Conservation (phyloP, 2,797 vertebrate species). For the Sitta carolinensis region DNA sequence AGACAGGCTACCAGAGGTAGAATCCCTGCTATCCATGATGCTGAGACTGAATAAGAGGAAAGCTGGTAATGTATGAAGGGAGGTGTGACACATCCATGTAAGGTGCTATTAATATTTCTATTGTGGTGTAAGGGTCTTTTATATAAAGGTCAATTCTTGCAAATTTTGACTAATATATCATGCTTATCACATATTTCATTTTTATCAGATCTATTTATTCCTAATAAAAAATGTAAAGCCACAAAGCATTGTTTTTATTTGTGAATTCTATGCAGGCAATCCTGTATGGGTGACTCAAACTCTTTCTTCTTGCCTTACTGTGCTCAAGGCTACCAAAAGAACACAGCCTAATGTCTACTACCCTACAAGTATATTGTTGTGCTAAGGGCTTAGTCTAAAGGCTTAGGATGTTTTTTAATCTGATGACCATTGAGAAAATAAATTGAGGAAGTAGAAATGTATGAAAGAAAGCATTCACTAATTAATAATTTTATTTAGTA, state of each 20-base stretch:
- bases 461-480: not conserved
- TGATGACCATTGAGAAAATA: not conserved
- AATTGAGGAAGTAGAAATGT: not conserved
- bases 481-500: no score
- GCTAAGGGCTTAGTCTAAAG: not conserved
- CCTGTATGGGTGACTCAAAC: not conserved
- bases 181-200: constrained; percentile 8
- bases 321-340: not conserved
- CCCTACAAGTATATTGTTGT: not conserved
- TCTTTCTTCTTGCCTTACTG: not conserved
- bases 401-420: not conserved
- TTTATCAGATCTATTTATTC: constrained; percentile 50
- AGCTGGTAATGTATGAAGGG: not conserved
- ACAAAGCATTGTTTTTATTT: not conserved
- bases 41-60: not conserved
- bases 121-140: constrained; percentile 3
- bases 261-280: not conserved
- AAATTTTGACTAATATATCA: not conserved
- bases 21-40: not conserved
- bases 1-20: not conserved
- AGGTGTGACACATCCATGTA: not conserved
- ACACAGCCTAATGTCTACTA: not conserved
- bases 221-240: constrained; percentile 46
- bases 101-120: constrained; percentile 31
- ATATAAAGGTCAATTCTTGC: not conserved